Percentiles rank a stretch among this genome's conserved stretches.
These are phyloP conservation scores for Leptinotarsa texana DNA, from an alignment of 1,140 invertebrate genomes.

Conservation along the genomic window DNA sequence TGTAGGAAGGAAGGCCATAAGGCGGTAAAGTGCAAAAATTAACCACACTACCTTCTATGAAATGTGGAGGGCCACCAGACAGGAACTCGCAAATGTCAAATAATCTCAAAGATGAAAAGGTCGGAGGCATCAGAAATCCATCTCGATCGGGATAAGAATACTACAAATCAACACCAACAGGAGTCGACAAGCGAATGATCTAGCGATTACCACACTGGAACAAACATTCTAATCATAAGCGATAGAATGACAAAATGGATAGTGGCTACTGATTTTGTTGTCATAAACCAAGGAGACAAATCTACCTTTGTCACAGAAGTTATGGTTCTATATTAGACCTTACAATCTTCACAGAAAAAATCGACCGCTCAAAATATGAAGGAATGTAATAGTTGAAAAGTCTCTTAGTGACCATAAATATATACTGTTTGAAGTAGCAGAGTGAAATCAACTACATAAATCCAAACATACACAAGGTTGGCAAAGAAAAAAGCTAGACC, in stretches of 20 bases:
- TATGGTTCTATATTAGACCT: too few species aligned
- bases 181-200: background rate
- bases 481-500: too few species aligned
- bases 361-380: too few species aligned
- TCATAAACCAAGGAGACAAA: too few species aligned
- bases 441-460: too few species aligned
- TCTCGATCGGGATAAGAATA: background rate
- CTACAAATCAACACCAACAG: constrained; percentile 9
- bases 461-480: too few species aligned
- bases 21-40: background rate
- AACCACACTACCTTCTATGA: background rate
- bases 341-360: too few species aligned
- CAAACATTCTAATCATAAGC: constrained; percentile 3
- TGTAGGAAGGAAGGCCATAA: background rate
- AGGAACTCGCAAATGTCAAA: background rate
- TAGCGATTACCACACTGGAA: background rate
- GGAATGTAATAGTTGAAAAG: too few species aligned
- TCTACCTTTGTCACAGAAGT: too few species aligned
- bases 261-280: too few species aligned
- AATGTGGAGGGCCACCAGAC: background rate
- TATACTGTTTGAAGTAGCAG: too few species aligned
- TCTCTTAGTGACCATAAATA: too few species aligned
- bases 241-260: background rate
- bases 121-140: background rate
- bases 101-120: background rate